Conservation (phyloP, 1,140 invertebrate species). For the Leptestheria dahalacensis region DNA sequence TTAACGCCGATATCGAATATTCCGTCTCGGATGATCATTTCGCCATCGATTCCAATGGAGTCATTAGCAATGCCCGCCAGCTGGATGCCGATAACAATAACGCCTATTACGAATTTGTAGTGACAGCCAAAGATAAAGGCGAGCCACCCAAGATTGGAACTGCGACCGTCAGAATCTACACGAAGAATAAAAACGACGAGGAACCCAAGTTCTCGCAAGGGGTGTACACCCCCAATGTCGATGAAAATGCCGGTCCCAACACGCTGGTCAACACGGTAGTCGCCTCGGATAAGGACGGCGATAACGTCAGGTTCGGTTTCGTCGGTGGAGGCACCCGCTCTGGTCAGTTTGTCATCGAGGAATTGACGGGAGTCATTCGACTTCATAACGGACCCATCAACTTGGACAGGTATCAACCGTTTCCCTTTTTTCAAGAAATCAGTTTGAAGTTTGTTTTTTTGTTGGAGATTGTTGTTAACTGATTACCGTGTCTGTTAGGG, state of each 20-base stretch:
- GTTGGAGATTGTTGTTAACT: not conserved
- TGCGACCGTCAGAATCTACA: slow-evolving; percentile 82
- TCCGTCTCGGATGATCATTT: slow-evolving; percentile 83
- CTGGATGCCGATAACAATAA: slow-evolving; percentile 90
- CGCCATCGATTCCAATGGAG: slow-evolving; percentile 74
- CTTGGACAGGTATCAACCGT: slow-evolving; percentile 41
- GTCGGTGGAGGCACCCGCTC: slow-evolving; percentile 75
- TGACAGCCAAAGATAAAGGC: slow-evolving; percentile 83
- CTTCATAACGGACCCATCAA: slow-evolving; percentile 68
- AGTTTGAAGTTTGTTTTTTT: not conserved
- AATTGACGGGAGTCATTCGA: slow-evolving; percentile 85
- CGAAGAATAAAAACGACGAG: slow-evolving; percentile 91
- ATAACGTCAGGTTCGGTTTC: slow-evolving; percentile 85
- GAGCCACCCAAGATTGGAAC: slow-evolving; percentile 80
- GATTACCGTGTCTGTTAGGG: slow-evolving; percentile 20
- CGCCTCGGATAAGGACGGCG: slow-evolving; percentile 87
- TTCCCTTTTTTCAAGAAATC: not conserved
- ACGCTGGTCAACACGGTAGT: slow-evolving; percentile 87
- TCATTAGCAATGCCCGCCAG: slow-evolving; percentile 83
- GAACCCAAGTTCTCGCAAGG: slow-evolving; percentile 91
- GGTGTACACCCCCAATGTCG: slow-evolving; percentile 89
- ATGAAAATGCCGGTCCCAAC: slow-evolving; percentile 86
- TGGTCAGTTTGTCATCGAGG: slow-evolving; percentile 86
- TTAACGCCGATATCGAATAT: slow-evolving; percentile 87
- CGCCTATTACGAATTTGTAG: slow-evolving; percentile 85